Evolutionary conservation across 2,797 vertebrate genomes (phyloP).

Genomic region (Tokudaia tokunoshimensis): DNA sequence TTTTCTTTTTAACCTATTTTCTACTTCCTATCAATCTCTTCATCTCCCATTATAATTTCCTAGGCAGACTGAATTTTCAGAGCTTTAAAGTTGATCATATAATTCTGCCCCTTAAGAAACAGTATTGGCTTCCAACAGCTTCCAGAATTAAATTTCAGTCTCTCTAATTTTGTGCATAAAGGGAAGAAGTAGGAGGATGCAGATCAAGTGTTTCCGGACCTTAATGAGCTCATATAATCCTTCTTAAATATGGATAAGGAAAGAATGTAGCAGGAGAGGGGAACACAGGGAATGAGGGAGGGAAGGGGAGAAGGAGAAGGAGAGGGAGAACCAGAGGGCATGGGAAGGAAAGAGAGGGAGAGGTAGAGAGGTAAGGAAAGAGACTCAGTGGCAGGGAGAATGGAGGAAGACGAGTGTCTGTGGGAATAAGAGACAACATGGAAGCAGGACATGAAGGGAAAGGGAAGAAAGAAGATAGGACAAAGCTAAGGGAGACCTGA

Average conservation of each 20-base stretch:
- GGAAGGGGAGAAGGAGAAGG: too few species aligned
- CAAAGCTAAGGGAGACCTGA: not conserved
- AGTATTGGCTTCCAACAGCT: slow-evolving; percentile 34
- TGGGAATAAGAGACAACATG: not conserved
- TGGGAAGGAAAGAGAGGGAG: fast-evolving
- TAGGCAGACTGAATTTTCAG: not conserved
- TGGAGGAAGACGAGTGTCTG: too few species aligned
- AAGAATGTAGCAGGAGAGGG: not conserved
- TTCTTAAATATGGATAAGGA: not conserved
- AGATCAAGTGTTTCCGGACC: slow-evolving; percentile 10
- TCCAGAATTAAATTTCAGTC: slow-evolving; percentile 24
- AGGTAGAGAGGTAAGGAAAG: too few species aligned
- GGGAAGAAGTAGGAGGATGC: not conserved
- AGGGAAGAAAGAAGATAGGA: not conserved
- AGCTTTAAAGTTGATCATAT: slow-evolving; percentile 5
- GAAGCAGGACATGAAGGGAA: not conserved
- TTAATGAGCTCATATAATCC: not conserved
- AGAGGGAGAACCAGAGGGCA: too few species aligned
- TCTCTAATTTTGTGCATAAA: slow-evolving; percentile 38
- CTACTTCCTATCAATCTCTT: not conserved
- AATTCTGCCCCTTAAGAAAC: slow-evolving; percentile 45
- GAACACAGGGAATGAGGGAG: not conserved
- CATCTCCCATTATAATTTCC: slow-evolving; percentile 15
- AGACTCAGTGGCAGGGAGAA: not conserved
- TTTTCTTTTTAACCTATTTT: slow-evolving; percentile 8